Conservation (phyloP, 2,888 invertebrate species). For the Therioaphis trifolii region DNA sequence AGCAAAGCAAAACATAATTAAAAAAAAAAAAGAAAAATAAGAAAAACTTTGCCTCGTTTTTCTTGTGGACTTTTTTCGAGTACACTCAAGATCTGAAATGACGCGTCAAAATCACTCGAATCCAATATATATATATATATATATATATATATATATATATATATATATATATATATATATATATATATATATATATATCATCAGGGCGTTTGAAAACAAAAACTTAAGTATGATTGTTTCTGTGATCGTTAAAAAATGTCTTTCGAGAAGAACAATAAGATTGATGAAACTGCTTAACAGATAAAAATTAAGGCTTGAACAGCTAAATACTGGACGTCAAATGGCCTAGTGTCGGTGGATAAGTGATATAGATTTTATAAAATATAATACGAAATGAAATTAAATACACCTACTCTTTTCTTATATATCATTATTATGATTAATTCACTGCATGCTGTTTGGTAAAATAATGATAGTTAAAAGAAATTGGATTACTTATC, state of each 20-base stretch:
- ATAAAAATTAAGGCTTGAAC: conserved; percentile 26
- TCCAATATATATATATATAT: conserved; percentile 1
- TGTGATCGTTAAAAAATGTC: conserved; percentile 36
- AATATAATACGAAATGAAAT: not conserved
- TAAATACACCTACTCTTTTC: no score
- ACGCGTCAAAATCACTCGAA: conserved; percentile 52
- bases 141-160: conserved; percentile 12
- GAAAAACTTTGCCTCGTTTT: conserved; percentile 17
- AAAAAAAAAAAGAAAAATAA: conserved; percentile 16
- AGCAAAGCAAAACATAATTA: conserved; percentile 13
- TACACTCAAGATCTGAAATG: conserved; percentile 30
- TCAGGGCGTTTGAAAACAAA: conserved; percentile 34
- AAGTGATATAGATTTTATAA: not conserved
- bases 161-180: not conserved
- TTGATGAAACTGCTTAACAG: conserved; percentile 33
- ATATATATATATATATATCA: conserved; percentile 1
- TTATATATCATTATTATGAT: no score
- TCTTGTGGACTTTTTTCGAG: conserved; percentile 17
- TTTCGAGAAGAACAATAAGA: not conserved
- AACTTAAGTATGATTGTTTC: conserved; percentile 35
- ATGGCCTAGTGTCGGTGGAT: not conserved
- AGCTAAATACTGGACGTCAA: not conserved
- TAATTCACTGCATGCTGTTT: no score
- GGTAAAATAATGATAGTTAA: no score
- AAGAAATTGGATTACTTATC: no score